A percentile compares a stretch with the other conserved stretches of the same genome.
phyloP scores from a whole-genome alignment of 2,888 invertebrate species.

The Drosophila fulvimacula region DNA sequence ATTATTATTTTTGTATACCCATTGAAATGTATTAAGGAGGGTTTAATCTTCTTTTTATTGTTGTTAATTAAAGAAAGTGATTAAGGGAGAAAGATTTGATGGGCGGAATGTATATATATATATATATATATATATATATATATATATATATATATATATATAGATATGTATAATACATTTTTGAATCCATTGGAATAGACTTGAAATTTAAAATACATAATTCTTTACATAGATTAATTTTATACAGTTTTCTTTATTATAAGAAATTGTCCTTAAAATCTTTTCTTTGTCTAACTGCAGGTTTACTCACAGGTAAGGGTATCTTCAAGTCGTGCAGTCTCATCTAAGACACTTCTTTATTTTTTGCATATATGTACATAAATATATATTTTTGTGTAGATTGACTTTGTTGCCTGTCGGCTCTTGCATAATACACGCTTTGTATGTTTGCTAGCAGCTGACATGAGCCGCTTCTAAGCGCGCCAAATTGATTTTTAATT shows the following conservation, averaged over 20 bases:
- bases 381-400: slow-evolving; percentile 16
- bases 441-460: slow-evolving; percentile 42
- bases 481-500: slow-evolving; percentile 77
- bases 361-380: too few species aligned
- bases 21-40: background rate
- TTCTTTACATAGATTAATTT: background rate
- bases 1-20: slow-evolving; percentile 39
- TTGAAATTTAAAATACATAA: background rate
- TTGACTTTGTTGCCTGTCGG: slow-evolving; percentile 27
- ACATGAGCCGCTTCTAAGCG: slow-evolving; percentile 58
- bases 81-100: background rate
- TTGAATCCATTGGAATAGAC: too few species aligned
- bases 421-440: slow-evolving; percentile 68
- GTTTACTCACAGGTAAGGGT: background rate
- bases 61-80: background rate
- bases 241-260: too few species aligned
- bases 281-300: too few species aligned
- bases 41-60: background rate
- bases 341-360: background rate
- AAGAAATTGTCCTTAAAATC: too few species aligned
- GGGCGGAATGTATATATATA: background rate
- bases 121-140: background rate
- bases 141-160: background rate
- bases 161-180: background rate
- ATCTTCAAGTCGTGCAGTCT: background rate